Base-by-base conservation (phyloP, 2,888 invertebrate genomes). In the Biston stratarius region DNA sequence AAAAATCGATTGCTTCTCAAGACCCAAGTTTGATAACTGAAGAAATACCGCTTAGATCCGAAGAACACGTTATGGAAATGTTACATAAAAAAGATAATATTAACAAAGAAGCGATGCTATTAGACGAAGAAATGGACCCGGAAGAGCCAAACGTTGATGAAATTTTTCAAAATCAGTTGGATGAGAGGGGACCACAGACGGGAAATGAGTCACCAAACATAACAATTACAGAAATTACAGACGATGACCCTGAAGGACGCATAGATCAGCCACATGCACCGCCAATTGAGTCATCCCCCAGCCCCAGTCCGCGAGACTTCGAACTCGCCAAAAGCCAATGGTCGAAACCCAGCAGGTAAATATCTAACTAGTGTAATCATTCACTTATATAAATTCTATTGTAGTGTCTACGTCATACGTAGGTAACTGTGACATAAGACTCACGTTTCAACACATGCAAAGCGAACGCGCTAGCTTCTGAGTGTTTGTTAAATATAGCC, bases 281-380 rank as follows among this genome's bases (percentile, higher is more conserved):
- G 45, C 92, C 91, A 8, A 90, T 92, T 42, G 92, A 92, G 79
- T 83, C 88, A 45, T 93, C 93, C 45, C 93, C 93, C 7, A 92
- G 87, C 71, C 93, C 92, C 33, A 91, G 89, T 75, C 91, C 91
- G 64, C 83, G 83, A 65, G 85, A 84, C 68, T 78, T 79, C 57
- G 85, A 84, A 77, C 83, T 83, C 73, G 74, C 76, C 63, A 84
- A 85, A 61, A 82, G 77, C 78, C 87, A 89, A 85, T 94, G 94
- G 94, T 94, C 94, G 86, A 93, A 89, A 89, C 90, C 89, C 72
- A 90, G 83, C 92, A 94, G 94, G 94, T 93, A 91, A 89, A 79
- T 82, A 79, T 71, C 36, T 59, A 64, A 69, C 71, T 61, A 61
- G 67, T 72, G 65, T 64, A 67, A 74, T 73, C 74, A 73, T 69